These are phyloP conservation scores for Pimephales promelas DNA, from an alignment of 2,113 vertebrate species.

Conservation along the genomic window DNA sequence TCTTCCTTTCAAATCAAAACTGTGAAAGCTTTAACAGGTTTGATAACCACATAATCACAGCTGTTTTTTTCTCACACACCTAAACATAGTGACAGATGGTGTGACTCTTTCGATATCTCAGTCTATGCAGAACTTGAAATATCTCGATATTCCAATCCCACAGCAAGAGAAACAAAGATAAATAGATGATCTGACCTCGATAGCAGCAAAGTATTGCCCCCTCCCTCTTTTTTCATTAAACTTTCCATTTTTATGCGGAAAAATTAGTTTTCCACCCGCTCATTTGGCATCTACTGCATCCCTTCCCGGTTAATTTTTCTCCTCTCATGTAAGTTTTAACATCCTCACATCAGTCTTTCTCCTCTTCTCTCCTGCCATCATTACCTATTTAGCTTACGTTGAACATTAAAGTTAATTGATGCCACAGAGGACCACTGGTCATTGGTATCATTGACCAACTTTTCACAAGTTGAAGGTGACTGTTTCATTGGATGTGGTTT, in stretches of 20 bases:
- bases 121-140: neutral
- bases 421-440: conserved; percentile 16
- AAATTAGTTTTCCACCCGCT: conserved; percentile 40
- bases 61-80: neutral
- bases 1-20: neutral
- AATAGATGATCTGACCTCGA: neutral
- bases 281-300: conserved; percentile 47
- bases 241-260: conserved; percentile 38
- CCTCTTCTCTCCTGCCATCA: conserved; percentile 20
- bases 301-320: conserved; percentile 19
- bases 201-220: neutral
- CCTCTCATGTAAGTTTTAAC: conserved; percentile 55
- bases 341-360: conserved; percentile 38
- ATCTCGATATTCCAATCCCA: neutral
- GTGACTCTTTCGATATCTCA: conserved; percentile 8
- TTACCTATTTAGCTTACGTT: conserved; percentile 39
- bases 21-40: conserved; percentile 17
- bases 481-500: conserved; percentile 29
- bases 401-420: conserved; percentile 12
- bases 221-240: conserved; percentile 43
- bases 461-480: conserved; percentile 46
- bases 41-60: conserved; percentile 29
- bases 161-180: neutral
- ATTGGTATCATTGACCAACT: too few relatives aligned
- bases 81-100: neutral